Percentiles rank a stretch among this genome's conserved stretches.
phyloP scores from a whole-genome alignment of 2,797 vertebrate species.

The Sebastes matsubarae region DNA sequence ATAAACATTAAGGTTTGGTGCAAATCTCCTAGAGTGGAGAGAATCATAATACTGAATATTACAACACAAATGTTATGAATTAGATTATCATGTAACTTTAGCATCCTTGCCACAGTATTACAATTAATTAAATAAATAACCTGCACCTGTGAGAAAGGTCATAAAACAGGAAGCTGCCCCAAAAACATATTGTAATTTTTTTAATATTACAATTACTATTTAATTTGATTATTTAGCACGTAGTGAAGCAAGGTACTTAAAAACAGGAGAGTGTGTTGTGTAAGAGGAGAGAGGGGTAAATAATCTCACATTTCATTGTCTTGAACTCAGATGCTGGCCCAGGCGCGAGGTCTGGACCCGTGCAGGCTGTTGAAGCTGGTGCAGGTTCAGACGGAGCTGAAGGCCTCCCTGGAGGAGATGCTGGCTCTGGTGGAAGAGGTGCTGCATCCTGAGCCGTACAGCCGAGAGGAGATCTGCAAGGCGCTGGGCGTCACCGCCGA shows the following conservation, averaged over 20 bases:
- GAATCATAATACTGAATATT: not conserved
- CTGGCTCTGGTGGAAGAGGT: conserved; percentile 86
- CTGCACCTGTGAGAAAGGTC: not conserved
- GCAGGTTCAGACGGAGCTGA: conserved; percentile 87
- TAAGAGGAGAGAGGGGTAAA: not conserved
- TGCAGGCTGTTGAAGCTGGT: conserved; percentile 82
- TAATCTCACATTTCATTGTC: not conserved
- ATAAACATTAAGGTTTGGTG: not conserved
- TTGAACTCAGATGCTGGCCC: conserved; percentile 87
- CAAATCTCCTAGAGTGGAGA: not conserved
- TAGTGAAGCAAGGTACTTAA: not conserved
- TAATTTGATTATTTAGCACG: not conserved
- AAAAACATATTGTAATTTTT: too few species aligned
- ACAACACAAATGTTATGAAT: not conserved
- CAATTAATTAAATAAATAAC: not conserved
- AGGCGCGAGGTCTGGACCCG: conserved; percentile 84
- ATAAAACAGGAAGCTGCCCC: not conserved
- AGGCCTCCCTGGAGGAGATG: conserved; percentile 89
- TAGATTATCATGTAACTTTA: not conserved
- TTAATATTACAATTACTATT: not conserved
- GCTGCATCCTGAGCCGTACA: conserved; percentile 91
- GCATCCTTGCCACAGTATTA: not conserved
- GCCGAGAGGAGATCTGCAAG: conserved; percentile 90
- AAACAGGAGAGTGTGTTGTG: not conserved
- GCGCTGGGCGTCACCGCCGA: conserved; percentile 85